Evolutionary conservation across 1,140 invertebrate species (phyloP).

Genomic region (Tetramorium parvispinum): DNA sequence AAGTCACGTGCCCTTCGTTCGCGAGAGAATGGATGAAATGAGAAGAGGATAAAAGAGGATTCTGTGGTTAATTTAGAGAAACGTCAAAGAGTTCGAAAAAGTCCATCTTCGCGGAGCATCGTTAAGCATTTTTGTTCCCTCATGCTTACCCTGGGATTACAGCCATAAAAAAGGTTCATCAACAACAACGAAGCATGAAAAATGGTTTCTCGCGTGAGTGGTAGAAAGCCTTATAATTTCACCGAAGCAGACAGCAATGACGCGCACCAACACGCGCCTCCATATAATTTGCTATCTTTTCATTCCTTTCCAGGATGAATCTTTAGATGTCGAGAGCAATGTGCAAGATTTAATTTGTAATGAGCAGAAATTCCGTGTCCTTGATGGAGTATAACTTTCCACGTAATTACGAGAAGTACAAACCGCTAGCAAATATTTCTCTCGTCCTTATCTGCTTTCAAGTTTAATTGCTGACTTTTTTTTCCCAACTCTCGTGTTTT

Average conservation of each 20-base stretch:
- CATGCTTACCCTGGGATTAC: conserved; percentile 56
- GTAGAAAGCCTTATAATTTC: conserved; percentile 54
- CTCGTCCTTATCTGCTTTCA: not conserved
- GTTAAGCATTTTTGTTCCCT: conserved; percentile 58
- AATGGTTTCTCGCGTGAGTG: conserved; percentile 58
- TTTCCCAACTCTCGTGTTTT: not conserved
- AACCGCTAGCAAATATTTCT: conserved; percentile 2
- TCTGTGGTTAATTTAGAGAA: conserved; percentile 45
- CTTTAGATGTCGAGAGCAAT: conserved; percentile 19
- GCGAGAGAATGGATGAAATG: not conserved
- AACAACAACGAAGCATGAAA: conserved; percentile 64
- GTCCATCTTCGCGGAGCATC: conserved; percentile 49
- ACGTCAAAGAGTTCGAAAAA: conserved; percentile 60
- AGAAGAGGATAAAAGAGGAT: conserved; percentile 19
- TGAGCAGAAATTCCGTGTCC: conserved; percentile 19
- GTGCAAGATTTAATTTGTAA: conserved; percentile 41
- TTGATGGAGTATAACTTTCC: conserved; percentile 16
- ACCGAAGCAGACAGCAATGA: conserved; percentile 50
- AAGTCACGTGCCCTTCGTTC: not conserved
- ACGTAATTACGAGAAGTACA: conserved; percentile 37
- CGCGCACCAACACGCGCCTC: conserved; percentile 37
- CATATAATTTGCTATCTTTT: conserved; percentile 36
- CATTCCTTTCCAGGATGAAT: conserved; percentile 12
- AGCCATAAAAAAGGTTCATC: conserved; percentile 61
- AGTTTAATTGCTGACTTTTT: conserved; percentile 32